Conservation (phyloP, 53 echinoderm and acorn worm genomes). For the Holothuria leucospilota region DNA sequence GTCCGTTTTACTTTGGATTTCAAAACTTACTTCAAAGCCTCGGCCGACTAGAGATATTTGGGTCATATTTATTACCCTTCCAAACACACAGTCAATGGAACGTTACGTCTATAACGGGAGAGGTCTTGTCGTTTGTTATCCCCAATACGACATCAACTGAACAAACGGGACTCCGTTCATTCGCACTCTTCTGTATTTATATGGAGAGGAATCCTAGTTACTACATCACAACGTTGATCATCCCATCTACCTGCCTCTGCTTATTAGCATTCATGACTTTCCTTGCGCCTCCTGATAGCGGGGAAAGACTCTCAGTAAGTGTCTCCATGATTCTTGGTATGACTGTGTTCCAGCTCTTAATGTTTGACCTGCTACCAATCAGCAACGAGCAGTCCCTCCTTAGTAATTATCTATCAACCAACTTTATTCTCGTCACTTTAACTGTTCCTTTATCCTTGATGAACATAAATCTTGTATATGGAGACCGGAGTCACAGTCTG, state of each 20-base stretch:
- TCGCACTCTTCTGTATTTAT: not conserved
- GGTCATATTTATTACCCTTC: not conserved
- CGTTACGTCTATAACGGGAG: not conserved
- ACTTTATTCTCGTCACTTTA: not conserved
- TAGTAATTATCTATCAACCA: not conserved
- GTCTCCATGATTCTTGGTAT: conserved; percentile 38
- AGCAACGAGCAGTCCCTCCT: not conserved
- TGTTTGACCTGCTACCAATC: conserved; percentile 27
- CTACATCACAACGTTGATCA: conserved; percentile 5
- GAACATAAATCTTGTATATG: not conserved
- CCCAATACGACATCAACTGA: not conserved
- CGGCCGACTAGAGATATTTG: not conserved
- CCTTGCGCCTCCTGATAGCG: conserved; percentile 19
- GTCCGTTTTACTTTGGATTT: conserved; percentile 22
- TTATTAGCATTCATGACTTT: conserved; percentile 16
- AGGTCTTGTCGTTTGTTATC: not conserved
- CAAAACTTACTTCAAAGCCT: not conserved
- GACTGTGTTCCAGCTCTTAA: conserved; percentile 29
- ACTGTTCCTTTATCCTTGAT: conserved; percentile 25
- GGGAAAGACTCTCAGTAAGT: conserved; percentile 17
- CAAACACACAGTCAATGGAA: not conserved
- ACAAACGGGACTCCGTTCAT: not conserved
- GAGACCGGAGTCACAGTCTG: not conserved
- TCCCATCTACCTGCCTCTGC: not conserved
- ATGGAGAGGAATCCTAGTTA: not conserved